A percentile compares a stretch with the other conserved stretches of the same genome.
phyloP scores from a whole-genome alignment of 2,888 invertebrate species.

The Mycalesis mineus region DNA sequence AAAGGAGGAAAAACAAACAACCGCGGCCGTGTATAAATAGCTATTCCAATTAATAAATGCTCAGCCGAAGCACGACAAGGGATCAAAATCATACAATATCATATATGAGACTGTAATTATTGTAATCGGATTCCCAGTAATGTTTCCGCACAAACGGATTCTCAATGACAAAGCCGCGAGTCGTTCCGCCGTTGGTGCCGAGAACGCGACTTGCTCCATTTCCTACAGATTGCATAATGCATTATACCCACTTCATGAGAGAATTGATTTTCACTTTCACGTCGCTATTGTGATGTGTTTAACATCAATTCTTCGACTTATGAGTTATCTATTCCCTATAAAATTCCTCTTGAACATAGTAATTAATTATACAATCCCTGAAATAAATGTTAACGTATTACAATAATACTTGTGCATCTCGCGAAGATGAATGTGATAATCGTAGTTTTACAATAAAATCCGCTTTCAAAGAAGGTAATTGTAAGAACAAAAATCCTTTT shows the following conservation, averaged over 20 bases:
- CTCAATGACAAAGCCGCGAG: slow-evolving; percentile 42
- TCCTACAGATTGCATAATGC: slow-evolving; percentile 59
- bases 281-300: neutral
- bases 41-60: neutral
- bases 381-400: too few species aligned
- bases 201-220: slow-evolving; percentile 58
- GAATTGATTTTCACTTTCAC: slow-evolving; percentile 66
- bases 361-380: too few species aligned
- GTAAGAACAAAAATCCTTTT: too few species aligned
- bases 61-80: neutral
- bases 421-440: too few species aligned
- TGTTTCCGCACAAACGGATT: slow-evolving; percentile 31
- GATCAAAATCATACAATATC: slow-evolving; percentile 8
- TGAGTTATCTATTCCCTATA: too few species aligned
- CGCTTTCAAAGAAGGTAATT: too few species aligned
- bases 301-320: neutral
- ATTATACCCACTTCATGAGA: slow-evolving; percentile 44
- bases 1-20: neutral
- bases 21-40: neutral
- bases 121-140: slow-evolving; percentile 21
- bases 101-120: neutral
- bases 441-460: too few species aligned
- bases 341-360: too few species aligned
- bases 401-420: too few species aligned
- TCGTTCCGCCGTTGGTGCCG: slow-evolving; percentile 56